Evolutionary conservation across 2,888 invertebrate genomes (phyloP), one percentile per base, ranked within the genome.

Genomic region (Pilophorus perplexus): DNA sequence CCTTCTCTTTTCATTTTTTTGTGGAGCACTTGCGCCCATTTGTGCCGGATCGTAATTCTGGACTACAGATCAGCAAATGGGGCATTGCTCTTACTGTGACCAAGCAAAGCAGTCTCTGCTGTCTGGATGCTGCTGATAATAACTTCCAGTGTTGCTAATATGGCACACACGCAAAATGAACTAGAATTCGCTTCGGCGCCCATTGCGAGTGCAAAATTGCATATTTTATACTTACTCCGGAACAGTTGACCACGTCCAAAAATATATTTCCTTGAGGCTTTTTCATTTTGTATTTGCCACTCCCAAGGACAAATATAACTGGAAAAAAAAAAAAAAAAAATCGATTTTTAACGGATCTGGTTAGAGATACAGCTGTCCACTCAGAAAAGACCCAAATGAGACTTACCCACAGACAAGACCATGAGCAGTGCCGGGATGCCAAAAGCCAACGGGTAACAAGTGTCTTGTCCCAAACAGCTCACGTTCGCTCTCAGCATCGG

Each of bases 221-320:
- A 42, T 14, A 42, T 20, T 23, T 5, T 18, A 4, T 8, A 70
- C 71, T 71, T 67, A 72, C 90, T 78, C 80, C 79, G 40, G 87
- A 83, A 75, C 89, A 88, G 37, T 81, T 79, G 60, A 84, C 78
- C 72, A 90, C 88, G 75, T 86, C 82, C 55, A 85, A 77, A 60
- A 89, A 84, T 46, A 90, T 81, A 74, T 89, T 90, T 69, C 86
- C 85, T 64, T 86, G 83, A 0, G 90, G 88, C 67, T 84, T 81
- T 72, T 84, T 84, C 33, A 79, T 79, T 66, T 77, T 79, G 74
- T 84, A 84, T 71, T 77, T 73, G 8, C 81, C 81, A 74, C 85
- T 89, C 2, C 97, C 97, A 52, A 83, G 74, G 33, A 89, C 78
- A 75, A 97, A 97, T 69, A 95, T 82, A 14, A 89, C 91, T 92